Percentiles rank a stretch among this genome's conserved stretches.
These are phyloP conservation scores for Rhimphoctona megacephalus DNA, from an alignment of 2,888 invertebrate genomes.

Conservation along the genomic window DNA sequence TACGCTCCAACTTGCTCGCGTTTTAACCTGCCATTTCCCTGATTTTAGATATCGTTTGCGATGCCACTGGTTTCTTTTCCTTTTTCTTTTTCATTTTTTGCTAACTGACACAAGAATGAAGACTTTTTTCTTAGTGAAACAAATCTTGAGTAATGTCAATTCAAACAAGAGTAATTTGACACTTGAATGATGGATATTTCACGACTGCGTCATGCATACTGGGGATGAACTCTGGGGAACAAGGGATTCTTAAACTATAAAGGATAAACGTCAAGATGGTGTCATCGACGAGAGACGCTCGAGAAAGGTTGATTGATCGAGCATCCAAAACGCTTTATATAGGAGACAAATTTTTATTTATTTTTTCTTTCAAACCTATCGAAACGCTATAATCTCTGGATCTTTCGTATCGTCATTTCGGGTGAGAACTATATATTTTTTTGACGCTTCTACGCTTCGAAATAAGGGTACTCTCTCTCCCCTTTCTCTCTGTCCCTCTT, in stretches of 20 bases:
- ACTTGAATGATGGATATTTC: background rate
- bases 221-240: background rate
- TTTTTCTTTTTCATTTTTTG: background rate
- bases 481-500: background rate
- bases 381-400: slow-evolving; percentile 57
- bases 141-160: background rate
- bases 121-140: background rate
- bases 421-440: slow-evolving; percentile 36
- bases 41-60: background rate
- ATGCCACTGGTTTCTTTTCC: background rate
- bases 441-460: slow-evolving; percentile 37
- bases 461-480: slow-evolving; percentile 7
- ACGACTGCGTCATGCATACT: background rate
- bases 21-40: slow-evolving; percentile 14
- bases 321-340: slow-evolving; percentile 8
- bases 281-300: slow-evolving; percentile 25
- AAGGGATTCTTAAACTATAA: background rate
- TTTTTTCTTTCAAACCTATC: slow-evolving; percentile 14
- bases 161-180: slow-evolving; percentile 1
- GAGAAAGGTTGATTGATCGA: slow-evolving; percentile 41
- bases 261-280: slow-evolving; percentile 26
- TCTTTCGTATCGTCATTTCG: slow-evolving; percentile 59
- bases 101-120: background rate
- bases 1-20: background rate
- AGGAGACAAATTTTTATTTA: background rate